These are phyloP conservation scores for Eueremaeus valkanovi DNA, from an alignment of 2,888 invertebrate genomes.

Conservation along the genomic window DNA sequence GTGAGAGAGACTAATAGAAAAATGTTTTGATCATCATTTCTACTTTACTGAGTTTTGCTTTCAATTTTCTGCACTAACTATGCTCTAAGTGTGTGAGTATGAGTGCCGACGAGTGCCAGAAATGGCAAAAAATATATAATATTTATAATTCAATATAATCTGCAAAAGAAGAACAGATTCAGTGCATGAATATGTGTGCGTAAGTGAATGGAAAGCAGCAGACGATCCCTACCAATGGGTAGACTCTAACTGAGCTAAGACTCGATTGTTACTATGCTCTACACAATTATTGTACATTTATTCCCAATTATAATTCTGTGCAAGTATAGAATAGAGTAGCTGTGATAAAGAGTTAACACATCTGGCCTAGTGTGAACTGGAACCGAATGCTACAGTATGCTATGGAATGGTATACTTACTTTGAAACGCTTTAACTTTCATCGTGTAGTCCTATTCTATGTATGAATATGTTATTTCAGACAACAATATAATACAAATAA, in stretches of 20 bases:
- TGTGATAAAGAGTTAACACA: conserved; percentile 3
- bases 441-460: not conserved
- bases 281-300: not conserved
- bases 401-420: not conserved
- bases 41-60: conserved; percentile 15
- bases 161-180: not conserved
- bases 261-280: conserved; percentile 4
- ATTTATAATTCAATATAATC: conserved; percentile 15
- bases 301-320: conserved; percentile 15
- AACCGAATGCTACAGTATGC: not conserved
- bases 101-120: not conserved
- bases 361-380: not conserved
- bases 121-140: not conserved
- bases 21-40: conserved; percentile 20
- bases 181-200: not conserved
- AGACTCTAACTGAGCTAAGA: not conserved
- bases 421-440: conserved; percentile 22
- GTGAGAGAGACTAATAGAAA: not conserved
- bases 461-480: conserved; percentile 17
- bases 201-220: not conserved
- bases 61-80: not conserved
- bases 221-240: not conserved
- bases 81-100: not conserved
- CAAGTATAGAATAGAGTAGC: not conserved
- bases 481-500: conserved; percentile 1